Percentiles rank a stretch among this genome's conserved stretches.
These are phyloP conservation scores for Mormyrus iriodes DNA, from an alignment of 2,113 vertebrate genomes.

Conservation along the genomic window DNA sequence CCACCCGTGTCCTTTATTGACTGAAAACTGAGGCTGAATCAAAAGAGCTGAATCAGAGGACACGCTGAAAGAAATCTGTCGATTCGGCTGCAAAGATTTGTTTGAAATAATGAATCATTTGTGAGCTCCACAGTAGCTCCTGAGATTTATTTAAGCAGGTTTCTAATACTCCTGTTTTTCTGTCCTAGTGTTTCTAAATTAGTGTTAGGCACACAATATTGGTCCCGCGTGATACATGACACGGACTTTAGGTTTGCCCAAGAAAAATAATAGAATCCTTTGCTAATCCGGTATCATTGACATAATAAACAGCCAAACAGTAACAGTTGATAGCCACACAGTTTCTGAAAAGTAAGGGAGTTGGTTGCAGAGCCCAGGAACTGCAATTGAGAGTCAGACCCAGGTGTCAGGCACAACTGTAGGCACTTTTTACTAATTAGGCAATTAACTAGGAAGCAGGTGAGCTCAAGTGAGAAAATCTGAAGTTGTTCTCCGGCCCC, in stretches of 20 bases:
- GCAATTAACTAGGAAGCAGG: not conserved
- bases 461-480: not conserved
- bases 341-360: not conserved
- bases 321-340: not conserved
- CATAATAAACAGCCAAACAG: not conserved
- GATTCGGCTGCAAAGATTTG: not conserved
- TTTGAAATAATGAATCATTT: not conserved
- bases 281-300: not conserved
- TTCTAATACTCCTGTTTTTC: not conserved
- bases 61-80: not conserved
- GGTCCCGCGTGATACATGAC: not conserved
- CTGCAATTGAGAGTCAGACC: not conserved
- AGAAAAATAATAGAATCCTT: conserved; percentile 6
- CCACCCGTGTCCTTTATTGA: not conserved
- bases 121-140: not conserved
- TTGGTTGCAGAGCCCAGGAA: not conserved
- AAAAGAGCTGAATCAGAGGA: conserved; percentile 7
- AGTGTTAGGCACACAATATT: not conserved
- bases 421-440: not conserved
- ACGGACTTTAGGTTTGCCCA: not conserved
- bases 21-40: not conserved
- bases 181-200: not conserved
- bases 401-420: not conserved
- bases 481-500: not conserved
- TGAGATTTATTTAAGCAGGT: not conserved